Percentiles rank a stretch among this genome's conserved stretches.
Evolutionary conservation across 2,888 invertebrate species (phyloP).

Genomic region (Pseudococcus viburni): DNA sequence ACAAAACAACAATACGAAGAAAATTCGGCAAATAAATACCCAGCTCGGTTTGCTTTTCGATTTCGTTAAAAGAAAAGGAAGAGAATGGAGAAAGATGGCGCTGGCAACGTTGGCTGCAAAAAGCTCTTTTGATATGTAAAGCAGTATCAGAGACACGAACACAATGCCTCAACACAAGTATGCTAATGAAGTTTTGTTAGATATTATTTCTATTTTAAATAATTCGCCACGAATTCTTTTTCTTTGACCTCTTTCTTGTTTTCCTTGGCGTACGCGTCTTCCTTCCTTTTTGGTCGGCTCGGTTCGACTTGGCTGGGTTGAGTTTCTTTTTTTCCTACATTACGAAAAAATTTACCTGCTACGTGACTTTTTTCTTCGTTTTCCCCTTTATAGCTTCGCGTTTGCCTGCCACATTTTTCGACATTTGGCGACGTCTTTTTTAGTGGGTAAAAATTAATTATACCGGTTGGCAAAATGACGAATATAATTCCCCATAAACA

Average conservation of each 20-base stretch:
- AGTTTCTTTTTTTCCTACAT: background rate
- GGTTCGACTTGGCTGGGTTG: background rate
- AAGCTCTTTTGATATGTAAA: conserved; percentile 63
- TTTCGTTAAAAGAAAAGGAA: background rate
- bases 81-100: conserved; percentile 4
- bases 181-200: conserved; percentile 61
- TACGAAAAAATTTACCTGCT: conserved; percentile 11
- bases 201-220: conserved; percentile 63
- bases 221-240: conserved; percentile 57
- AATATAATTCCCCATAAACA: background rate
- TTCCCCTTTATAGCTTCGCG: background rate
- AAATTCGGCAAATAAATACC: conserved; percentile 39
- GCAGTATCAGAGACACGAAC: conserved; percentile 59
- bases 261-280: conserved; percentile 46
- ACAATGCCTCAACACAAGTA: conserved; percentile 61
- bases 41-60: conserved; percentile 48
- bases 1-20: background rate
- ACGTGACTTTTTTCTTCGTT: conserved; percentile 32
- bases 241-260: conserved; percentile 60
- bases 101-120: conserved; percentile 9
- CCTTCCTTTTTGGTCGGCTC: conserved; percentile 24
- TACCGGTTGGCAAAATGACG: background rate
- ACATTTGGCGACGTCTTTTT: background rate
- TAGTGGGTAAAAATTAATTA: background rate
- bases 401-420: background rate